phyloP scores from a whole-genome alignment of 2,888 invertebrate genomes.

The Ceriagrion tenellum region DNA sequence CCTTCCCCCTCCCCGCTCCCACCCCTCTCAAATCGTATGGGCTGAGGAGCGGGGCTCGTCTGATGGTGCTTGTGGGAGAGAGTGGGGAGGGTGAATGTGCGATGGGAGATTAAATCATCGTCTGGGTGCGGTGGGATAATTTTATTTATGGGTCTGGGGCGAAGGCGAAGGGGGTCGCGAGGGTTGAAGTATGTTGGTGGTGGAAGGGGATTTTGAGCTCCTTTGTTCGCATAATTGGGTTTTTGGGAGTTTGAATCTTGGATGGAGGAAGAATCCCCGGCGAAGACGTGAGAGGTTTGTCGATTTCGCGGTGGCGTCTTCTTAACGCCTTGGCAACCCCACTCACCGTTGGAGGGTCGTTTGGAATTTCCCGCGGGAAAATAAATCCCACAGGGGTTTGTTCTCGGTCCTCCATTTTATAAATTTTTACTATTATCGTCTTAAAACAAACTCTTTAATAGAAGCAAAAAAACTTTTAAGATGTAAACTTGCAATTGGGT shows the following conservation, averaged over 20 bases:
- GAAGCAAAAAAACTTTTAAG: no score
- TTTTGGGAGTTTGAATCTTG: slow-evolving; percentile 41
- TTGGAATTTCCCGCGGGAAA: background rate
- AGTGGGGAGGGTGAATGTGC: background rate
- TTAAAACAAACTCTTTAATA: no score
- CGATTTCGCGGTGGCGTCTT: background rate
- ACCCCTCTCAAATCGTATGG: no score
- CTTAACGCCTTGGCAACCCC: background rate
- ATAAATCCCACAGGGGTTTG: background rate
- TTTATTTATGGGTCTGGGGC: background rate
- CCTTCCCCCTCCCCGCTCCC: no score
- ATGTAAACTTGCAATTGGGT: no score
- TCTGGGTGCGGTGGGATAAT: background rate
- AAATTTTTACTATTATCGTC: background rate
- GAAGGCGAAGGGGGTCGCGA: background rate
- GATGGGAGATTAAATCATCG: slow-evolving; percentile 21
- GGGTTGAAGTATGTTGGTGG: background rate
- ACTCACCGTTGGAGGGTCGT: background rate
- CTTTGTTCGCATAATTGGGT: slow-evolving; percentile 47
- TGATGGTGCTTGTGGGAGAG: background rate
- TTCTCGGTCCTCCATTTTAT: background rate
- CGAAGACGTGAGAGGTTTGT: slow-evolving; percentile 19
- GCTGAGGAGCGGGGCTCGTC: background rate
- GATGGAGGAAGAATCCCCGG: slow-evolving; percentile 12
- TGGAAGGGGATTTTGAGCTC: background rate